Evolutionary conservation across 2,797 vertebrate species (phyloP).

Genomic region (Coendou prehensilis): DNA sequence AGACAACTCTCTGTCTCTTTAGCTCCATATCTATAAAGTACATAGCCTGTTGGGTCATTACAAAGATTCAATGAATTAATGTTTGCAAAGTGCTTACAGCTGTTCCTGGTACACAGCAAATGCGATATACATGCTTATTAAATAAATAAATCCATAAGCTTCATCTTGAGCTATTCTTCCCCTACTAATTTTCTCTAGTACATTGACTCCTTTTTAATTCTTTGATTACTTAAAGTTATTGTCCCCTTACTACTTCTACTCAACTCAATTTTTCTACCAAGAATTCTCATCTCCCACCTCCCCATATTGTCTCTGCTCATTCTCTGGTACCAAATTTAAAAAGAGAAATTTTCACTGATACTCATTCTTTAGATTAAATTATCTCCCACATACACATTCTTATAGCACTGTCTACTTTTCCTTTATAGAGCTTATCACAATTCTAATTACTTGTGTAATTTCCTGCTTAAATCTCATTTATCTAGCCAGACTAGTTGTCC

Average conservation of each 20-base stretch:
- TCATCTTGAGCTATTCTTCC: background rate
- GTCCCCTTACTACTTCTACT: background rate
- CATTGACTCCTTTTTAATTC: background rate
- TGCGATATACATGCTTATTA: background rate
- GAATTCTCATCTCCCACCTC: background rate
- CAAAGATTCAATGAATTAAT: background rate
- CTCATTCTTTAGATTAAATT: background rate
- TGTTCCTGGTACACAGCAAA: background rate
- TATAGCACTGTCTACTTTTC: background rate
- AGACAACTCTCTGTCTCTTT: background rate
- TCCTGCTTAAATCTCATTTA: background rate
- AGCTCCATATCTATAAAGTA: background rate
- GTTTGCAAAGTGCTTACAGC: background rate
- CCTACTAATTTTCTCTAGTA: background rate
- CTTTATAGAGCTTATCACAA: background rate
- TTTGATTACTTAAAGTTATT: background rate
- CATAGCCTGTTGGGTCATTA: background rate
- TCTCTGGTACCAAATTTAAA: background rate
- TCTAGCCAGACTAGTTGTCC: background rate
- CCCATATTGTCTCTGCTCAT: background rate
- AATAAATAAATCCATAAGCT: background rate
- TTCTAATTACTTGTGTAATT: background rate
- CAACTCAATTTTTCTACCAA: background rate
- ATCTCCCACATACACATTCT: background rate
- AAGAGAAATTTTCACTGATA: background rate